These are phyloP conservation scores for Volucella inflata DNA, from an alignment of 2,888 invertebrate species.

Conservation along the genomic window DNA sequence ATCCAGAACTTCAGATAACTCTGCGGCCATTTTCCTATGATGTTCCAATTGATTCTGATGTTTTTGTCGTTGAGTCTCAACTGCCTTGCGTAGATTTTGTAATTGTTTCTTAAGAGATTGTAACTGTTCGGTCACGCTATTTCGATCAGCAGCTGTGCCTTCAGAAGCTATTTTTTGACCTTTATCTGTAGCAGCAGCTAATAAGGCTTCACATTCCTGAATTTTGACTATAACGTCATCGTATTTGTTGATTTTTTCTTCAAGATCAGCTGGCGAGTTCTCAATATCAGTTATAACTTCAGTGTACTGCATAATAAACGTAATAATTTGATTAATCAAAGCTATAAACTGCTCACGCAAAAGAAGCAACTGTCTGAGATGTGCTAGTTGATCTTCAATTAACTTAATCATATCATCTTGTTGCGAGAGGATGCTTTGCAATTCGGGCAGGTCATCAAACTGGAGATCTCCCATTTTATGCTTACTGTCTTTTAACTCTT, in stretches of 20 bases:
- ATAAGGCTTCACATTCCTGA: conserved; percentile 94
- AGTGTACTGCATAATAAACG: conserved; percentile 93
- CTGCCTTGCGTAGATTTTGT: conserved; percentile 90
- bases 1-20: conserved; percentile 92
- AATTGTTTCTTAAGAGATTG: conserved; percentile 94
- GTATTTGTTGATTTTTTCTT: conserved; percentile 94
- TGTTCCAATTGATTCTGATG: conserved; percentile 95
- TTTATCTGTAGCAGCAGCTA: conserved; percentile 95
- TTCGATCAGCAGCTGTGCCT: conserved; percentile 93
- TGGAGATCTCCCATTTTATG: conserved; percentile 91
- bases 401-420: conserved; percentile 94
- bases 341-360: conserved; percentile 95
- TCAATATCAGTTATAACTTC: conserved; percentile 94
- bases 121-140: conserved; percentile 93
- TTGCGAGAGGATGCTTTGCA: conserved; percentile 90
- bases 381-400: conserved; percentile 93
- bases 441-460: conserved; percentile 90
- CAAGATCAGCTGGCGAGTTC: conserved; percentile 91
- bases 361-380: conserved; percentile 90
- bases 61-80: conserved; percentile 93
- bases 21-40: conserved; percentile 92
- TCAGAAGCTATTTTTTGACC: conserved; percentile 96
- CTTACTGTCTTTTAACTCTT: conserved; percentile 91
- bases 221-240: conserved; percentile 93
- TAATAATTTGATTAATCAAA: conserved; percentile 93